A percentile compares a stretch with the other conserved stretches of the same genome.
Evolutionary conservation across 2,888 invertebrate species (phyloP).

Genomic region (Drosophila neotestacea): DNA sequence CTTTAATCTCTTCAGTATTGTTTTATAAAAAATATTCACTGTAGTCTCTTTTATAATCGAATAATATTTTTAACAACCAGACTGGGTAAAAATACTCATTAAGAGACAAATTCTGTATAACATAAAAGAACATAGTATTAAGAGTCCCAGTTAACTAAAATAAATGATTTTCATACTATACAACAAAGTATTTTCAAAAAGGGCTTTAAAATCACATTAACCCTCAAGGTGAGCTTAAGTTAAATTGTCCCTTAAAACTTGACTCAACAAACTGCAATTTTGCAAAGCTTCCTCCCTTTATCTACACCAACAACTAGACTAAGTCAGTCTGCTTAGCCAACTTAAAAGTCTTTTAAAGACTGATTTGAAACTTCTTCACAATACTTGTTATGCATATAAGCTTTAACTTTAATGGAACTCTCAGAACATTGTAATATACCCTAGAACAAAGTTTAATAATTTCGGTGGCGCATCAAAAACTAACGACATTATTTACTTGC

Average conservation of each 20-base stretch:
- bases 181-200: neutral
- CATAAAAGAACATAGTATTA: too few relatives aligned
- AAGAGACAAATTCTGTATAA: too few relatives aligned
- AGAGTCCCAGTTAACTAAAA: too few relatives aligned
- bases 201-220: neutral
- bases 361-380: neutral
- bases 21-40: too few relatives aligned
- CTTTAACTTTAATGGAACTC: conserved; percentile 6
- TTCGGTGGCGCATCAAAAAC: conserved; percentile 9
- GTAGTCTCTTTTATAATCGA: too few relatives aligned
- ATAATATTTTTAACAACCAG: too few relatives aligned
- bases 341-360: conserved; percentile 3
- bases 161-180: too few relatives aligned
- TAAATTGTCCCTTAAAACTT: neutral
- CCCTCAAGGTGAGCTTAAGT: neutral
- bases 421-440: conserved; percentile 1
- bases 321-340: neutral
- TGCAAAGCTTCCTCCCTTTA: too few relatives aligned
- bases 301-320: neutral
- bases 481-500: conserved; percentile 65
- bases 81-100: too few relatives aligned
- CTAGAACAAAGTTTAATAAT: conserved; percentile 15
- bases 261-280: neutral
- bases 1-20: too few relatives aligned
- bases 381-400: conserved; percentile 12